Conservation (phyloP, 1,140 invertebrate genomes). For the Listronotus bonariensis region DNA sequence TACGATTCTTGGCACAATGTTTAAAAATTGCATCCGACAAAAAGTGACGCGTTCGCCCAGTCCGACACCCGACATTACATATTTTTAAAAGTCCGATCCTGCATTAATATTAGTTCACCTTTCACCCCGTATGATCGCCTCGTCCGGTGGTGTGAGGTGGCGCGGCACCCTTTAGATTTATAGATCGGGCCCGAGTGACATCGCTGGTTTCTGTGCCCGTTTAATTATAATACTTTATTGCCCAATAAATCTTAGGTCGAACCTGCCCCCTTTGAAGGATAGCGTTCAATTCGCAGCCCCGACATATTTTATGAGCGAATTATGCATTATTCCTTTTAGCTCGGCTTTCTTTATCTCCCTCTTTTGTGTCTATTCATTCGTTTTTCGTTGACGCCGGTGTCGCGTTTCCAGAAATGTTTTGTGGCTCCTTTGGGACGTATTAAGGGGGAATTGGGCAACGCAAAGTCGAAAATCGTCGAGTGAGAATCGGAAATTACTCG, state of each 20-base stretch:
- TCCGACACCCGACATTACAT: too few relatives aligned
- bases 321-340: slow-evolving; percentile 55
- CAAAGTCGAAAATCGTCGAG: slow-evolving; percentile 23
- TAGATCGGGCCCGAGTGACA: slow-evolving; percentile 52
- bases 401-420: slow-evolving; percentile 30
- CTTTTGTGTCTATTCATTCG: slow-evolving; percentile 34
- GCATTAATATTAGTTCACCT: slow-evolving; percentile 14
- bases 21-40: too few relatives aligned
- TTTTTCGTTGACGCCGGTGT: slow-evolving; percentile 28
- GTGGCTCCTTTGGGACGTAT: slow-evolving; percentile 30
- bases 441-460: slow-evolving; percentile 23
- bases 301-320: slow-evolving; percentile 59
- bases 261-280: slow-evolving; percentile 55
- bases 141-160: slow-evolving; percentile 32
- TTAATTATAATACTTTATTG: slow-evolving; percentile 59
- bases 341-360: slow-evolving; percentile 28
- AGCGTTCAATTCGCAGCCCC: slow-evolving; percentile 47
- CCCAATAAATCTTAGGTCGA: slow-evolving; percentile 56
- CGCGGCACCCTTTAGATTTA: slow-evolving; percentile 48
- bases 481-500: slow-evolving; percentile 20
- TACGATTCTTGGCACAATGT: too few relatives aligned
- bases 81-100: slow-evolving; percentile 1
- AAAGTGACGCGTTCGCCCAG: too few relatives aligned
- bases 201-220: slow-evolving; percentile 49
- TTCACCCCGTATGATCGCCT: slow-evolving; percentile 15